Evolutionary conservation across 1,140 invertebrate species (phyloP).

Genomic region (Eupristina koningsbergeri): DNA sequence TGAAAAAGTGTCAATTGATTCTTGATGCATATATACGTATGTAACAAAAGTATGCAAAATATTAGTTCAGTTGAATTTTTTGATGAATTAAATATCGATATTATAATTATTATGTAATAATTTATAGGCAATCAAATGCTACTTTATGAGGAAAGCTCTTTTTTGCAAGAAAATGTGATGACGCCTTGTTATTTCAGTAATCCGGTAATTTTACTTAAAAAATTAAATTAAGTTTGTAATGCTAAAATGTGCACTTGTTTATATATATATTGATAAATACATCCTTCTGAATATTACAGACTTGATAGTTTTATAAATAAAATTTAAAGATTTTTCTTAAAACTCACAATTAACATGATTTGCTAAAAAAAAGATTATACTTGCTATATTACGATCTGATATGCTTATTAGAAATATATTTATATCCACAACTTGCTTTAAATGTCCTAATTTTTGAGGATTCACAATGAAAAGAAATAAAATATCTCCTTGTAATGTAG

Average conservation of each 20-base stretch:
- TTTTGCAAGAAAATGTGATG: conserved; percentile 18
- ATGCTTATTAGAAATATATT: conserved; percentile 9
- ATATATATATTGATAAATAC: neutral
- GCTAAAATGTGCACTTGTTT: conserved; percentile 4
- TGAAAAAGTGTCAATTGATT: neutral
- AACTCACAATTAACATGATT: conserved; percentile 14
- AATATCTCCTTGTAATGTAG: conserved; percentile 43
- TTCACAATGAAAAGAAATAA: neutral
- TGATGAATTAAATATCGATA: conserved; percentile 17
- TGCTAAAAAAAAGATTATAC: conserved; percentile 42
- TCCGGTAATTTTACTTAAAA: conserved; percentile 17
- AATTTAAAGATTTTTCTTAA: neutral
- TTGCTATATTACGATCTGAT: conserved; percentile 46
- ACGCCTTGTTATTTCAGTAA: conserved; percentile 36
- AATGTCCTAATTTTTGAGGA: conserved; percentile 8
- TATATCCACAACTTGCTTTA: conserved; percentile 17
- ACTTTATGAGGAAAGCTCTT: conserved; percentile 23
- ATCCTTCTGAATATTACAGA: conserved; percentile 26
- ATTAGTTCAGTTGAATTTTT: conserved; percentile 19
- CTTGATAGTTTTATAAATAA: conserved; percentile 36
- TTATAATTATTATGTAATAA: conserved; percentile 28
- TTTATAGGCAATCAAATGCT: conserved; percentile 38
- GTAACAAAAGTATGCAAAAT: neutral
- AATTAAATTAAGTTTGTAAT: conserved; percentile 25
- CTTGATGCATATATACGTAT: no score